phyloP scores from a whole-genome alignment of 2,797 vertebrate genomes.

The Aratinga solstitialis region DNA sequence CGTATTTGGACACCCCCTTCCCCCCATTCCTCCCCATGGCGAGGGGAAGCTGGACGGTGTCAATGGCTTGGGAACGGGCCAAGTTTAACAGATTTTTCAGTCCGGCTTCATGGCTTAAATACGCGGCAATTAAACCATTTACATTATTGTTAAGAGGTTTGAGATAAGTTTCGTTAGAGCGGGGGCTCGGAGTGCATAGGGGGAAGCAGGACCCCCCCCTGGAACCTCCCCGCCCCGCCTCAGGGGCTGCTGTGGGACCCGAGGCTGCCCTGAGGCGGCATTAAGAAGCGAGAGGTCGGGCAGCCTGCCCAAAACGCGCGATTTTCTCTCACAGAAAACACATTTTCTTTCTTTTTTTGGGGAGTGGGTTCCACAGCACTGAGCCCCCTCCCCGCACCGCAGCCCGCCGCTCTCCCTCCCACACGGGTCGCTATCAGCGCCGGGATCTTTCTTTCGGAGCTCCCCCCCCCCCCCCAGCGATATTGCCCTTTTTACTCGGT shows the following conservation, averaged over 20 bases:
- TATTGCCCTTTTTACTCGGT: neutral
- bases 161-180: neutral
- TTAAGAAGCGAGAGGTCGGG: neutral
- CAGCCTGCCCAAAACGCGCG: neutral
- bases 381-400: neutral
- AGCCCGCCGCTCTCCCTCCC: neutral
- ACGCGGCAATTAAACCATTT: conserved; percentile 3
- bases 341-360: accelerated
- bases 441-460: neutral
- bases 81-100: neutral
- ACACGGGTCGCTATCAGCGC: neutral
- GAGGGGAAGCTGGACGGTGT: neutral
- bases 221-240: neutral
- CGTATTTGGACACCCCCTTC: neutral
- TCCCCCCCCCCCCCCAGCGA: neutral
- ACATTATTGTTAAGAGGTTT: neutral
- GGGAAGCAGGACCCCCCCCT: neutral
- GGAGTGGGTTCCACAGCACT: neutral
- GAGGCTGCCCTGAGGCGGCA: neutral
- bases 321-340: neutral
- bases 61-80: neutral
- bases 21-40: neutral
- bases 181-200: neutral
- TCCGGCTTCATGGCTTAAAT: neutral
- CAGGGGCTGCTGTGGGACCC: neutral